Base-by-base conservation (phyloP, 2,888 invertebrate genomes). In the Spisula subtruncata region DNA sequence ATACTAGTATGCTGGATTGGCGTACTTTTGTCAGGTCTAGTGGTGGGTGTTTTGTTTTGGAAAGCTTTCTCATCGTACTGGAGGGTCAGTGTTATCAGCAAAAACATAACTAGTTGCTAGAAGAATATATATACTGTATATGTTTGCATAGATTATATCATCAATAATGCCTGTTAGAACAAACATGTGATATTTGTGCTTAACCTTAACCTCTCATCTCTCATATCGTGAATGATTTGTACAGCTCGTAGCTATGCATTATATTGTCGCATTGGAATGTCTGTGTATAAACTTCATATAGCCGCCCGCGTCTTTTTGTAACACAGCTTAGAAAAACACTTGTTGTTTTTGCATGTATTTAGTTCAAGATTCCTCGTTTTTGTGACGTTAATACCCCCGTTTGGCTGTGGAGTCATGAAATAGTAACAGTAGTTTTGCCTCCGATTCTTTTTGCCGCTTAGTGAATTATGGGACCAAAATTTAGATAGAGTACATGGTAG, bases 171-270 rank as follows among this genome's bases (percentile, higher is more conserved):
- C 75, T 75, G 75, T 75, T 12, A 75, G 75, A 75, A 35, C 75
- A 75, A 75, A 75, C 29, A 35, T 75, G 75, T 75, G 75, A 75
- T 75, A 75, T 75, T 75, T 75, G 14, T 32, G 75, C 32, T 75
- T 71, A 14, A 25, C 14, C 75, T 32, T 75, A 18, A 35, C 0
- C 25, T 18, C 25, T 14, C 12, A 25, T 75, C 32, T 75, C 60
- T 66, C 75, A 32, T 75, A 75, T 35, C 18, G n/a, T 75, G 32
- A 75, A 35, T 75, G 75, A 75, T 75, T 35, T 75, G 75, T 75
- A 75, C 32, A 75, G 32, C 75, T 75, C 32, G 75, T 75, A 75
- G 75, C 75, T 75, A 75, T 75, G 75, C 75, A 75, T 75, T 75
- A 35, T 75, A 75, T 32, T 35, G 75, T 75, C 12, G 75, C 75